Evolutionary conservation across 30 jellyfish, hydroid and myxozoan genomes (phyloP).

Genomic region (Mastigias papua): DNA sequence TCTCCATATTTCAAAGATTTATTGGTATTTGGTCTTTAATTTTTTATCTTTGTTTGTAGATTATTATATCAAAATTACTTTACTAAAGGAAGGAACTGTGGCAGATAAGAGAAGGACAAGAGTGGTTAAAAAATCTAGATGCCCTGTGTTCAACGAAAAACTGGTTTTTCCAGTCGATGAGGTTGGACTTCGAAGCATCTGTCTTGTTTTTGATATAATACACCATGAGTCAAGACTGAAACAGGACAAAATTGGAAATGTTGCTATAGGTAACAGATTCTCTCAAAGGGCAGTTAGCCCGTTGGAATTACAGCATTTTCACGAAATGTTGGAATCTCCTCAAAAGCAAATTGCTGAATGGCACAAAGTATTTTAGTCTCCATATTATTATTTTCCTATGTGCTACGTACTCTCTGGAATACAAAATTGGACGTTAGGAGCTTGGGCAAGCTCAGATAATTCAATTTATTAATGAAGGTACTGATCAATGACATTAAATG

Average conservation of each 20-base stretch:
- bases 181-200: slow-evolving; percentile 69
- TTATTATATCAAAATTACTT: slow-evolving; percentile 83
- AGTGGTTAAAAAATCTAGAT: slow-evolving; percentile 72
- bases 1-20: too few relatives aligned
- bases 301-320: slow-evolving; percentile 88
- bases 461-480: too few relatives aligned
- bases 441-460: too few relatives aligned
- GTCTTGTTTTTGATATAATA: slow-evolving; percentile 86
- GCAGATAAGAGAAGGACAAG: slow-evolving; percentile 91
- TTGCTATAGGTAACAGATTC: slow-evolving; percentile 80
- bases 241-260: slow-evolving; percentile 87
- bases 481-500: too few relatives aligned
- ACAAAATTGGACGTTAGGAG: too few relatives aligned
- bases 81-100: slow-evolving; percentile 69
- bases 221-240: slow-evolving; percentile 87
- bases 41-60: slow-evolving; percentile 44
- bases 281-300: slow-evolving; percentile 79
- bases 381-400: neutral
- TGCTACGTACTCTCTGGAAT: too few relatives aligned
- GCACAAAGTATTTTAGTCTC: slow-evolving; percentile 71
- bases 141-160: slow-evolving; percentile 96
- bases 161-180: slow-evolving; percentile 90
- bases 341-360: slow-evolving; percentile 94
- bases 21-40: neutral
- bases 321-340: slow-evolving; percentile 91